Base-by-base conservation (phyloP, 2,113 vertebrate species). In the Etheostoma spectabile region DNA sequence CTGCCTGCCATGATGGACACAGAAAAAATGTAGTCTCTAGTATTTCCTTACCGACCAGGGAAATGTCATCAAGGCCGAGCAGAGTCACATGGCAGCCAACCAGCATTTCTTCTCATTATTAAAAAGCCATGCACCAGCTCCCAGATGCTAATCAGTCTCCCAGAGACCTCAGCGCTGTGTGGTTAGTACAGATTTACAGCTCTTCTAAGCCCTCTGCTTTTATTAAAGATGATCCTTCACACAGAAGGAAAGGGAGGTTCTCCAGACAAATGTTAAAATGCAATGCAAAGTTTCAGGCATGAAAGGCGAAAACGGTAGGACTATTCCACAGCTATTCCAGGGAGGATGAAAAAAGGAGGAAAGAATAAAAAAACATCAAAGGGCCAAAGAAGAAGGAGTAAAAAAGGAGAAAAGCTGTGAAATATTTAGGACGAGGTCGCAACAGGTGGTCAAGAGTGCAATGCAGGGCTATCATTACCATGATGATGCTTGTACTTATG, bases 71-170 rank as follows among this genome's bases (percentile, higher is more conserved):
- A 97, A 97, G 96, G 96, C 95, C 92, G 70, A 86, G 90, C 90
- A 84, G 91, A 95, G 86, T 83, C 82, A 84, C 90, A 19, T 80
- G 92, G 94, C 94, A 96, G 92, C 95, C 92, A 91, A 94, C 94
- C 93, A 95, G 93, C 95, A 94, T 87, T 94, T 95, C 93, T 93
- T 95, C 91, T 98, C 97, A 97, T 99, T 98, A 98, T 89, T 93
- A 94, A 93, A 95, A 95, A 96, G 95, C 94, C 70, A 74, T 48
- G 86, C 77, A 55, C 71, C 93, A 86, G 93, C 95, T 93, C 90
- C 94, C 95, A 93, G 94, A 96, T 98, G 97, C 97, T 98, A 99
- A 99, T 99, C 97, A 97, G 97, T 97, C 97, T 99, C 98, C 95
- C 88, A 93, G 97, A 98, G 97, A 99, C 96, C 96, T 95, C 88